phyloP scores from a whole-genome alignment of 2,797 vertebrate genomes.

The Ambastaia sidthimunki region DNA sequence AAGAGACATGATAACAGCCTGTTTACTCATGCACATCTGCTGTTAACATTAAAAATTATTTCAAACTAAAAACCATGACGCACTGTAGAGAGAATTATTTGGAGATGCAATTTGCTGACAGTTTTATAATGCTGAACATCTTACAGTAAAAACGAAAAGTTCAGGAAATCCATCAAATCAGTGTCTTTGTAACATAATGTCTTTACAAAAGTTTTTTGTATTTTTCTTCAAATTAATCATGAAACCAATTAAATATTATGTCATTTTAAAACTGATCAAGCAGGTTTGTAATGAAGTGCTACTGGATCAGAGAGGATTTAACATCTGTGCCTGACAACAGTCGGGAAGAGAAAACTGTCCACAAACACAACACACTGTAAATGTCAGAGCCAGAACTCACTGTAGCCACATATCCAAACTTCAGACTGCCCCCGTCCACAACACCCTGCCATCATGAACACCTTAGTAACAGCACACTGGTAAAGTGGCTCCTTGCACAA shows the following conservation, averaged over 20 bases:
- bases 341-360: neutral
- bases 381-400: neutral
- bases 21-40: neutral
- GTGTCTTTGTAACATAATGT: too few relatives aligned
- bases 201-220: too few relatives aligned
- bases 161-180: too few relatives aligned
- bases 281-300: neutral
- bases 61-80: neutral
- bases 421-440: conserved; percentile 23
- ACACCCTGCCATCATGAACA: conserved; percentile 57
- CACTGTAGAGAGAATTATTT: too few relatives aligned
- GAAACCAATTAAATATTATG: neutral
- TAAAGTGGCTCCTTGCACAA: conserved; percentile 74
- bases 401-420: conserved; percentile 8
- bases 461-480: conserved; percentile 84
- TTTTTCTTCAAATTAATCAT: neutral
- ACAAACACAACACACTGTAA: neutral
- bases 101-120: too few relatives aligned
- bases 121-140: too few relatives aligned
- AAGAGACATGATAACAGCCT: conserved; percentile 65
- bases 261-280: neutral
- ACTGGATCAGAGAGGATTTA: neutral
- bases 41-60: neutral
- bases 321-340: neutral
- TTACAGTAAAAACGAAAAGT: too few relatives aligned